Conservation (phyloP, 2,888 invertebrate genomes). For the Deroplatys truncata region DNA sequence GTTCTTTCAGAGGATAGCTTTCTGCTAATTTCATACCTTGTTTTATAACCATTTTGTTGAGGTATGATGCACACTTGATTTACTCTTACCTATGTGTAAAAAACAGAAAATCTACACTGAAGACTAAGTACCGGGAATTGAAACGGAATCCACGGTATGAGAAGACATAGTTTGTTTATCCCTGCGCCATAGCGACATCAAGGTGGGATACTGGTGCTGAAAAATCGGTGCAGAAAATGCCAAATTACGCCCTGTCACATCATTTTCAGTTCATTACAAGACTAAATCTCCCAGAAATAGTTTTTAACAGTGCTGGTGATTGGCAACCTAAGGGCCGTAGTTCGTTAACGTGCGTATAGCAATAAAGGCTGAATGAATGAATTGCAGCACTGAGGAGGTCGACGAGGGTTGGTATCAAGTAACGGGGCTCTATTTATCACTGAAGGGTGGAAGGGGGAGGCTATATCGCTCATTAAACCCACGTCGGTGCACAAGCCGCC, state of each 20-base stretch:
- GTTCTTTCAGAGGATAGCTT: too few relatives aligned
- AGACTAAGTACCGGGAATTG: too few relatives aligned
- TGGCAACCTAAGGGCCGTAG: neutral
- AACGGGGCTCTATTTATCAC: neutral
- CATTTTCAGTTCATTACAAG: neutral
- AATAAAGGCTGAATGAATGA: neutral
- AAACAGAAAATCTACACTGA: too few relatives aligned
- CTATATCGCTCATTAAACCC: constrained; percentile 11
- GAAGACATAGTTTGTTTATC: too few relatives aligned
- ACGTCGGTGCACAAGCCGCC: neutral
- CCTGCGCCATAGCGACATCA: too few relatives aligned
- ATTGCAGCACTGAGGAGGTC: neutral
- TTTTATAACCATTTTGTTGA: too few relatives aligned
- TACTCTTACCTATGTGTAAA: too few relatives aligned
- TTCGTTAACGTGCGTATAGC: neutral
- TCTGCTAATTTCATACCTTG: too few relatives aligned
- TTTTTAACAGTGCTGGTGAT: neutral
- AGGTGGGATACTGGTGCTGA: too few relatives aligned
- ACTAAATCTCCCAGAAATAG: neutral
- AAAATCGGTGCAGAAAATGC: too few relatives aligned
- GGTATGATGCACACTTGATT: too few relatives aligned
- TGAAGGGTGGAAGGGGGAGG: neutral
- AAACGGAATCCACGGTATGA: too few relatives aligned
- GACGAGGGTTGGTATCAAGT: neutral
- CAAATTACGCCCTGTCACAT: neutral